Evolutionary conservation across 1,140 invertebrate species (phyloP).

Genomic region (Eufriesea mexicana): DNA sequence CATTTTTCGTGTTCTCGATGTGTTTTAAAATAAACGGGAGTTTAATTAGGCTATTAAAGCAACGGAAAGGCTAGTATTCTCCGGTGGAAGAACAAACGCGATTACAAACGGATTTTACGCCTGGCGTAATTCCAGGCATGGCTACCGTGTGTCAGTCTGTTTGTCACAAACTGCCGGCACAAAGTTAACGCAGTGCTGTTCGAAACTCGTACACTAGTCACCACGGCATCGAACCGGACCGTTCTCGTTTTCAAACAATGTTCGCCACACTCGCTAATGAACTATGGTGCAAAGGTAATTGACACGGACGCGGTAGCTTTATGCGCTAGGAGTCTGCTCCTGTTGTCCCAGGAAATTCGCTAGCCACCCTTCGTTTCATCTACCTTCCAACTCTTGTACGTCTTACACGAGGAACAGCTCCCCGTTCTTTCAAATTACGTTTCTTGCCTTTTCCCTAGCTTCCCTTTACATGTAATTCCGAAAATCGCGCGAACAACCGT

Average conservation of each 20-base stretch:
- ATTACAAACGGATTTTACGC: neutral
- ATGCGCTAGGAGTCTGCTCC: neutral
- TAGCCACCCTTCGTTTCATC: neutral
- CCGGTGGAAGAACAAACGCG: neutral
- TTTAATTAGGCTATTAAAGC: neutral
- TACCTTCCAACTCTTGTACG: neutral
- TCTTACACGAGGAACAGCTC: too few relatives aligned
- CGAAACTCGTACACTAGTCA: conserved; percentile 2
- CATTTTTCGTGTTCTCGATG: too few relatives aligned
- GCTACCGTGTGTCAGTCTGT: conserved; percentile 31
- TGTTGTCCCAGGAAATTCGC: neutral
- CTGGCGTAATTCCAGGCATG: neutral
- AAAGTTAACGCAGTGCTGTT: conserved; percentile 39
- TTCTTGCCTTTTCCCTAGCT: neutral
- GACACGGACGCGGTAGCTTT: conserved; percentile 39
- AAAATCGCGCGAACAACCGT: too few relatives aligned
- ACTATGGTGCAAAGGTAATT: conserved; percentile 31
- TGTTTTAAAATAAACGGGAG: neutral
- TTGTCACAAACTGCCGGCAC: conserved; percentile 29
- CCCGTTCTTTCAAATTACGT: neutral
- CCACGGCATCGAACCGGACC: conserved; percentile 17
- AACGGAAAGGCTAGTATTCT: neutral
- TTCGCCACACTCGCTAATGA: conserved; percentile 40
- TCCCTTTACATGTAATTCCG: too few relatives aligned
- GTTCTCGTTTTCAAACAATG: conserved; percentile 50